Conservation (phyloP, 2,888 invertebrate genomes). For the Hermaeophaga mercurialis region DNA sequence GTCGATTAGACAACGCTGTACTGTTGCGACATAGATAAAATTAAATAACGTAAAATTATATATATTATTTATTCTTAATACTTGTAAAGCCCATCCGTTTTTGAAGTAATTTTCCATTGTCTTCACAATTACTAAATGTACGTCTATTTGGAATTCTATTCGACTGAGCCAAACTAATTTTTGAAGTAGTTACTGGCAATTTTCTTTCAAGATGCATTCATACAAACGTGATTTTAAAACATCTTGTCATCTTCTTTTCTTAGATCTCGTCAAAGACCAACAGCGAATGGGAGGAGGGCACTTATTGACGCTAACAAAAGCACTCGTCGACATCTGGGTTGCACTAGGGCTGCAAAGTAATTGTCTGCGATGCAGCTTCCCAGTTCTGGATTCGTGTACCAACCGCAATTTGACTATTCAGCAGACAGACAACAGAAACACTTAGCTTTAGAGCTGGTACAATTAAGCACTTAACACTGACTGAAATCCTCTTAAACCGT, state of each 20-base stretch:
- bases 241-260: constrained; percentile 7
- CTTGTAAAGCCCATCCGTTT: too few species aligned
- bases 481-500: constrained; percentile 20
- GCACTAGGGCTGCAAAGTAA: constrained; percentile 23
- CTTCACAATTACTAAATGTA: too few species aligned
- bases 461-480: constrained; percentile 24
- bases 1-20: too few species aligned
- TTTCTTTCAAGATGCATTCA: too few species aligned
- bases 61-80: too few species aligned
- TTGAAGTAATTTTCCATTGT: too few species aligned
- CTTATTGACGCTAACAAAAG: constrained; percentile 21
- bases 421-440: constrained; percentile 26
- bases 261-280: constrained; percentile 5
- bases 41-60: too few species aligned
- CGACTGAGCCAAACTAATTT: too few species aligned
- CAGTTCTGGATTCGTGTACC: constrained; percentile 14
- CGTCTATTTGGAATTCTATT: too few species aligned
- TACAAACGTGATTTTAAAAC: constrained; percentile 22
- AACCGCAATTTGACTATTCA: constrained; percentile 25
- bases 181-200: too few species aligned
- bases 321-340: constrained; percentile 21
- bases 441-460: constrained; percentile 20
- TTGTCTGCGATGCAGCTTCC: constrained; percentile 23
- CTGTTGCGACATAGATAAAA: too few species aligned
- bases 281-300: constrained; percentile 13